phyloP scores from a whole-genome alignment of 2,113 vertebrate genomes.

The Leptosomus discolor region DNA sequence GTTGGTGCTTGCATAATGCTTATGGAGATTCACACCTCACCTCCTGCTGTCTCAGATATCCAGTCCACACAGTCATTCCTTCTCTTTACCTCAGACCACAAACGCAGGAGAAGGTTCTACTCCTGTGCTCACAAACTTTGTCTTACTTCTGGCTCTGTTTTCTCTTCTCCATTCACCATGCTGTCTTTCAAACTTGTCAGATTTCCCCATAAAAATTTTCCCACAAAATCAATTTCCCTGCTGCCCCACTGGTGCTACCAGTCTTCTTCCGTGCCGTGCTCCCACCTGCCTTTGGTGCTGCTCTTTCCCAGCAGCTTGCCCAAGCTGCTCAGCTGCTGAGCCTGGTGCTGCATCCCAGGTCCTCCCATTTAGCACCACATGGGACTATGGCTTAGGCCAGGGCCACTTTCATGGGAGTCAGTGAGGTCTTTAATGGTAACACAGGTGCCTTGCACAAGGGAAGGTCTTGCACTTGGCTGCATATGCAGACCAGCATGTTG shows the following conservation, averaged over 20 bases:
- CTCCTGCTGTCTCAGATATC: not conserved
- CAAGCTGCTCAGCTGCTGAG: not conserved
- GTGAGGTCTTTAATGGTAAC: not conserved
- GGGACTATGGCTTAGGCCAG: not conserved
- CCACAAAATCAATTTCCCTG: not conserved
- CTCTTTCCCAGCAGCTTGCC: not conserved
- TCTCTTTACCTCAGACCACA: not conserved
- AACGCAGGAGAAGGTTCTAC: not conserved
- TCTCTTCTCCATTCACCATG: not conserved
- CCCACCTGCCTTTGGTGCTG: not conserved
- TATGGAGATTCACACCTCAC: not conserved
- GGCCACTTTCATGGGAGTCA: not conserved
- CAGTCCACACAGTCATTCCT: not conserved
- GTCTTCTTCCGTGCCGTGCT: fast-evolving
- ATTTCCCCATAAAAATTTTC: not conserved
- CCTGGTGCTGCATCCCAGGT: not conserved
- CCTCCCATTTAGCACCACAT: not conserved
- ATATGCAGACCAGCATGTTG: not conserved
- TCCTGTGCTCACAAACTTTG: not conserved
- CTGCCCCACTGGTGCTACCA: not conserved
- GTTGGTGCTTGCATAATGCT: not conserved
- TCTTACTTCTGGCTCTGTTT: not conserved
- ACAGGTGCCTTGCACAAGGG: not conserved
- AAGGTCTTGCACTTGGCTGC: not conserved
- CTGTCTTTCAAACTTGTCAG: not conserved